A percentile compares a stretch with the other conserved stretches of the same genome.
Evolutionary conservation across 2,113 vertebrate genomes (phyloP).

Genomic region (Phyllopteryx taeniolatus): DNA sequence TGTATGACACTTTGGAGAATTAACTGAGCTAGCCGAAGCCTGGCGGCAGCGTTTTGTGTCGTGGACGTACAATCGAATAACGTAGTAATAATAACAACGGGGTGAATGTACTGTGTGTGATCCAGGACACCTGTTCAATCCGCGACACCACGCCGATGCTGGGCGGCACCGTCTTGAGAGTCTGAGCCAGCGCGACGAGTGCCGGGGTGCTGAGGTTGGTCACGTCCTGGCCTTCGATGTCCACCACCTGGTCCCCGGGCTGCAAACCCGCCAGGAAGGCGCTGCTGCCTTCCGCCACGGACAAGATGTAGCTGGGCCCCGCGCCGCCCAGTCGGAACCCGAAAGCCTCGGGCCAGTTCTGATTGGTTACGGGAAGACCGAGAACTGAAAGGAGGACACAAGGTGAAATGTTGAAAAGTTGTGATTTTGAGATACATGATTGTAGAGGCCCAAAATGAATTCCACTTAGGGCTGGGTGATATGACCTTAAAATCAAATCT

Average conservation of each 20-base stretch:
- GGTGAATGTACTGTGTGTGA: no score
- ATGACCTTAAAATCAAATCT: not conserved
- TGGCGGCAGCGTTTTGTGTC: no score
- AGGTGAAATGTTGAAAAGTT: not conserved
- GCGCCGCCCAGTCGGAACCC: slow-evolving; percentile 87
- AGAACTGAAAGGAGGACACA: slow-evolving; percentile 56
- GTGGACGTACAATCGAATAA: no score
- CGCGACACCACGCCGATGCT: slow-evolving; percentile 93
- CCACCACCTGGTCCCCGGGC: slow-evolving; percentile 91
- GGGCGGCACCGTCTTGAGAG: slow-evolving; percentile 84
- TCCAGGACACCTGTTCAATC: slow-evolving; percentile 67
- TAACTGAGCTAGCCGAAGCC: no score
- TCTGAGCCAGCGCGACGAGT: slow-evolving; percentile 79
- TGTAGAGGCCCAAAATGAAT: not conserved
- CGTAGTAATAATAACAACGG: no score
- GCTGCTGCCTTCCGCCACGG: slow-evolving; percentile 88
- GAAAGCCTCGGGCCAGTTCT: slow-evolving; percentile 94
- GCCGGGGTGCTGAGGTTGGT: slow-evolving; percentile 79
- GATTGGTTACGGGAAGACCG: slow-evolving; percentile 82
- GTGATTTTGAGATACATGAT: not conserved
- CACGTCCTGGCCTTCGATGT: slow-evolving; percentile 90
- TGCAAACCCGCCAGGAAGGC: slow-evolving; percentile 85
- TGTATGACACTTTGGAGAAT: no score
- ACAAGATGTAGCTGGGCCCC: slow-evolving; percentile 90
- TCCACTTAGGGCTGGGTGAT: not conserved